A percentile compares a stretch with the other conserved stretches of the same genome.
Conservation (phyloP, 2,888 invertebrate species). For the Calameuta pallipes region DNA sequence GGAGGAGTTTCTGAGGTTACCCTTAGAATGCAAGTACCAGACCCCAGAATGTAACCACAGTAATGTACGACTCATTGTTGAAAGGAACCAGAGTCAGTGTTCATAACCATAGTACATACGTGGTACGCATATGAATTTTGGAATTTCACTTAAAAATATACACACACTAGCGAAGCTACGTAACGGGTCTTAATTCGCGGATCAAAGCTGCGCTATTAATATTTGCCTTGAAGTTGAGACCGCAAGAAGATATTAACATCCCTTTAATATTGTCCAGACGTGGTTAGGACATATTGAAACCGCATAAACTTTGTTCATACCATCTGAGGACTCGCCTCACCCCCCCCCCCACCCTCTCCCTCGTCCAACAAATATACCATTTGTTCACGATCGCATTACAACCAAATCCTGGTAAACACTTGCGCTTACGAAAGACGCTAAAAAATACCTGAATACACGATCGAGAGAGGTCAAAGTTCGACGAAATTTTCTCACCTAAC, state of each 20-base stretch:
- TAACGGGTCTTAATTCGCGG: conserved; percentile 28
- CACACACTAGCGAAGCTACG: conserved; percentile 14
- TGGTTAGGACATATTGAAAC: conserved; percentile 61
- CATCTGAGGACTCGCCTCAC: conserved; percentile 32
- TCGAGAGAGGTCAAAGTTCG: too few relatives aligned
- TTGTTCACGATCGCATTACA: conserved; percentile 30
- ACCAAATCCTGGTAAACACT: not conserved
- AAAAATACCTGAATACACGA: too few relatives aligned
- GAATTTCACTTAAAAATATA: not conserved
- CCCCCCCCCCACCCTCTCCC: too few relatives aligned
- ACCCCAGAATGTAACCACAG: not conserved
- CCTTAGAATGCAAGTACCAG: conserved; percentile 40
- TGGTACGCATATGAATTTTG: conserved; percentile 12
- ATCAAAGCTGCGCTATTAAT: conserved; percentile 50
- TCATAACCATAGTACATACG: not conserved
- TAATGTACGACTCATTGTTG: not conserved
- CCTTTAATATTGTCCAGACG: conserved; percentile 61
- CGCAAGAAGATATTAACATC: conserved; percentile 63
- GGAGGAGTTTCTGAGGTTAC: conserved; percentile 47
- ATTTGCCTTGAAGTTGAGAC: conserved; percentile 50
- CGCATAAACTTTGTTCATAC: conserved; percentile 64
- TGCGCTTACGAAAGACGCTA: too few relatives aligned
- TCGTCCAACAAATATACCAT: conserved; percentile 34
- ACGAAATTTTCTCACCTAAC: too few relatives aligned
- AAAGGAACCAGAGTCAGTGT: not conserved